Conservation (phyloP, 1,140 invertebrate genomes). For the Antheraea pernyi region DNA sequence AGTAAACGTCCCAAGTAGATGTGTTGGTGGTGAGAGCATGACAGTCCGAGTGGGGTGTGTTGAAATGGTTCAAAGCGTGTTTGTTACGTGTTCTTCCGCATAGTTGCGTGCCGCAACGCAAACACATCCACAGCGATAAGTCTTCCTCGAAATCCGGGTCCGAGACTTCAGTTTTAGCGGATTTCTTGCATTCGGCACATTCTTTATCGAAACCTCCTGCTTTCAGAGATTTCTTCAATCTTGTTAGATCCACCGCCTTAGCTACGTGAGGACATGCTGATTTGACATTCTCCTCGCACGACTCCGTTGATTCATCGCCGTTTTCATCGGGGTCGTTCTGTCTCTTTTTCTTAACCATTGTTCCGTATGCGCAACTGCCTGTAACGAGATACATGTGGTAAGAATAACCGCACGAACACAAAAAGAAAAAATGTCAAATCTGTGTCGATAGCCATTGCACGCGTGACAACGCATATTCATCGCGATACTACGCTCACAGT, state of each 20-base stretch:
- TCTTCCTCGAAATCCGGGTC: constrained; percentile 82
- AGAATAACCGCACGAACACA: constrained; percentile 70
- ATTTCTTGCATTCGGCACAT: constrained; percentile 82
- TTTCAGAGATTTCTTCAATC: constrained; percentile 82
- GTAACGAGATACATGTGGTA: constrained; percentile 74
- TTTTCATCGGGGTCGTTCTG: constrained; percentile 81
- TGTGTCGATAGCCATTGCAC: constrained; percentile 75
- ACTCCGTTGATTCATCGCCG: constrained; percentile 82
- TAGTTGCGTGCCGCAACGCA: constrained; percentile 86
- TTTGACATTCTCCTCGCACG: constrained; percentile 80
- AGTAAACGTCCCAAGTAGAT: constrained; percentile 87
- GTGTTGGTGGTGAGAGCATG: constrained; percentile 89
- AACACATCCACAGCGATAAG: constrained; percentile 83
- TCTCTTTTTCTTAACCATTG: constrained; percentile 83
- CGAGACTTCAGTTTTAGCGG: constrained; percentile 42
- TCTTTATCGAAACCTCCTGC: constrained; percentile 79
- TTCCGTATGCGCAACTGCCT: constrained; percentile 59
- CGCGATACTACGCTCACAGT: constrained; percentile 29
- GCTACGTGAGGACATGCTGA: constrained; percentile 84
- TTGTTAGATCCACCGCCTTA: constrained; percentile 83
- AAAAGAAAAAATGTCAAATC: constrained; percentile 76
- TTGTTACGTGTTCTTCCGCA: constrained; percentile 86
- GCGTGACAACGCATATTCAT: constrained; percentile 75
- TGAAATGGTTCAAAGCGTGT: constrained; percentile 89
- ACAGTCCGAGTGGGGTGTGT: constrained; percentile 86